phyloP scores from a whole-genome alignment of 2,888 invertebrate genomes.

The Halictus ligatus region DNA sequence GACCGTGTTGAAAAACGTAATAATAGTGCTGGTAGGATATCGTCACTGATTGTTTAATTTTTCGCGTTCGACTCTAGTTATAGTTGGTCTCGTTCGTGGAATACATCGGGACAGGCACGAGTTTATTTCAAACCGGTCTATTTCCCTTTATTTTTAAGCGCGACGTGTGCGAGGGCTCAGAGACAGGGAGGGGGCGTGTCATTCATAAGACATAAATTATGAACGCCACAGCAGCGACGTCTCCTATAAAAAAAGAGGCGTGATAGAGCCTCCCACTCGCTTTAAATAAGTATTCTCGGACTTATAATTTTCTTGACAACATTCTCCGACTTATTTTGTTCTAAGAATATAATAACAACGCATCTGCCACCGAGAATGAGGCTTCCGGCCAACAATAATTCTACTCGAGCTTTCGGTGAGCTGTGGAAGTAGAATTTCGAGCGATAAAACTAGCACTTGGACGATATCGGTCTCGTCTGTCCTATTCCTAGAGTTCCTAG shows the following conservation, averaged over 20 bases:
- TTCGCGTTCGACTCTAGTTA: background rate
- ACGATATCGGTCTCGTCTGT: too few relatives aligned
- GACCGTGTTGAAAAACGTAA: background rate
- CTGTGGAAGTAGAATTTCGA: background rate
- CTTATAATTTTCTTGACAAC: background rate
- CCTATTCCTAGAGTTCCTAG: too few relatives aligned
- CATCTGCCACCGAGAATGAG: background rate
- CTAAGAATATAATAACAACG: constrained; percentile 1
- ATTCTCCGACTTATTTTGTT: background rate
- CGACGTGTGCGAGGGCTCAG: background rate
- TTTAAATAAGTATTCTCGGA: background rate
- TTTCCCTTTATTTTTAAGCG: background rate
- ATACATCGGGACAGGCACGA: background rate
- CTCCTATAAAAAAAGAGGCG: background rate
- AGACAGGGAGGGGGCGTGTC: background rate
- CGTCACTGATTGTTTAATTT: background rate
- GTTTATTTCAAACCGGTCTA: background rate
- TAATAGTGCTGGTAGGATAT: background rate
- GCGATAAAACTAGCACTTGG: background rate
- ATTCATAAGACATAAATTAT: constrained; percentile 2
- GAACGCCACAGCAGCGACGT: background rate
- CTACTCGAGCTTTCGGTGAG: background rate
- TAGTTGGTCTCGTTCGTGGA: background rate
- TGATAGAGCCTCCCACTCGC: background rate
- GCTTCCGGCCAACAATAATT: background rate